Evolutionary conservation across 2,797 vertebrate species (phyloP).

Genomic region (Pipistrellus nathusii): DNA sequence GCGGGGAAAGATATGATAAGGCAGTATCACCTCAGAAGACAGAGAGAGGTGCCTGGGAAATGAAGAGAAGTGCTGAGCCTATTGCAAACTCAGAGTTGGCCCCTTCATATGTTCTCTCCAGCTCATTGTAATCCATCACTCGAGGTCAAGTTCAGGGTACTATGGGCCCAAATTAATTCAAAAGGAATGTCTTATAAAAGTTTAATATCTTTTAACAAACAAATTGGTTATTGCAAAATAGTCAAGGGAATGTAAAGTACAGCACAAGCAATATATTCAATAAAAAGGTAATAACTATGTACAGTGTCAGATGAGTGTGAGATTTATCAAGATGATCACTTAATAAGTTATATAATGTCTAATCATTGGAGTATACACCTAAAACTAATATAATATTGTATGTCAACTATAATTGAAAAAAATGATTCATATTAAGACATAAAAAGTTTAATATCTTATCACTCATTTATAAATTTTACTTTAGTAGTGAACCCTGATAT

Average conservation of each 20-base stretch:
- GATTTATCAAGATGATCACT: not conserved
- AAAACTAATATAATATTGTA: not conserved
- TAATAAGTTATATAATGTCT: not conserved
- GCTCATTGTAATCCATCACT: not conserved
- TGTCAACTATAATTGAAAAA: not conserved
- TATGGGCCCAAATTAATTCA: not conserved
- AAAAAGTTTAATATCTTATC: constrained; percentile 7
- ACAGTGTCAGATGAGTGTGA: not conserved
- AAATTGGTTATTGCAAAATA: not conserved
- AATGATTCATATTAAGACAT: not conserved
- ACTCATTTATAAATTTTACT: constrained; percentile 17
- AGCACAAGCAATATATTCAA: not conserved
- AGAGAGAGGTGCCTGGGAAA: not conserved
- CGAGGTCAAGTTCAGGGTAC: not conserved
- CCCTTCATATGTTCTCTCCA: not conserved
- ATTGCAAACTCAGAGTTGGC: not conserved
- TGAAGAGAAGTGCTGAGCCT: not conserved
- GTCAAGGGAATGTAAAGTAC: not conserved
- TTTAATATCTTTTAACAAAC: not conserved
- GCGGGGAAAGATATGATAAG: not conserved
- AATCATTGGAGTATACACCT: not conserved
- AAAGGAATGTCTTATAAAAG: constrained; percentile 35
- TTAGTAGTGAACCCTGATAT: constrained; percentile 41
- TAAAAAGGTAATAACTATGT: not conserved
- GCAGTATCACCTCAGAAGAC: not conserved